Base-by-base conservation (phyloP, 2,113 vertebrate species). In the Salvelinus sp. region DNA sequence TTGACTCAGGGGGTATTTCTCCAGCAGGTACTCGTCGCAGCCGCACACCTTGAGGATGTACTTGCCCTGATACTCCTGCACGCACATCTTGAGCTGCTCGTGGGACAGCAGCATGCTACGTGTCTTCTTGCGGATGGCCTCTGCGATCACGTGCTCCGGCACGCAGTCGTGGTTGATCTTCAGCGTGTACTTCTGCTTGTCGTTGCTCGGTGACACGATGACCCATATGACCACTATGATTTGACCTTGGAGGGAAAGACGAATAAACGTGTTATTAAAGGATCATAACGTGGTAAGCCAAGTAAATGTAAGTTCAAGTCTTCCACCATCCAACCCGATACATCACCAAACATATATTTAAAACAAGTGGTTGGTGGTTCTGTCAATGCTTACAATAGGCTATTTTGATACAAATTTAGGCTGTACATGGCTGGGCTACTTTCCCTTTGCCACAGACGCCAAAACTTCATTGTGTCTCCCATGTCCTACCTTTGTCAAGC, bases 201-300 rank as follows among this genome's bases (percentile, higher is more conserved):
- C 97, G 28, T 99, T 99, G 93, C 96, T 98, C 78, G 97, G 96
- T 28, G 97, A 98, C 79, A 99, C 97, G 79, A 99, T 99, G 72
- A 99, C 98, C 98, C 98, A 99, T 83, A 99, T 99, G 54, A 99
- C 97, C 79, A 99, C 97, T 77, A 99, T 99, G 86, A 99, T 99
- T 94, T 99, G 97, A 86, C 98, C 98, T 99, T 99, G 75, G 54
- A 75, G 84, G 38, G 38, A 33, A 79, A 10, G 68, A 54, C 2
- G 14, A 66, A 66, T 27, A 9, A 30, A 5, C 0, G 1, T 18
- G 13, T 18, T 16, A 54, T 54, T 18, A 54, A 9, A 14, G 48
- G 16, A 54, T 9, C 33, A 44, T 44, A 6, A 6, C 38, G 9
- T 10, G 38, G 12, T 5, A 10, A 14, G 13, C 48, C 9, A 50